Evolutionary conservation across 2,888 invertebrate genomes (phyloP), one percentile per base, ranked within the genome.

Genomic region (Neoaliturus tenellus): DNA sequence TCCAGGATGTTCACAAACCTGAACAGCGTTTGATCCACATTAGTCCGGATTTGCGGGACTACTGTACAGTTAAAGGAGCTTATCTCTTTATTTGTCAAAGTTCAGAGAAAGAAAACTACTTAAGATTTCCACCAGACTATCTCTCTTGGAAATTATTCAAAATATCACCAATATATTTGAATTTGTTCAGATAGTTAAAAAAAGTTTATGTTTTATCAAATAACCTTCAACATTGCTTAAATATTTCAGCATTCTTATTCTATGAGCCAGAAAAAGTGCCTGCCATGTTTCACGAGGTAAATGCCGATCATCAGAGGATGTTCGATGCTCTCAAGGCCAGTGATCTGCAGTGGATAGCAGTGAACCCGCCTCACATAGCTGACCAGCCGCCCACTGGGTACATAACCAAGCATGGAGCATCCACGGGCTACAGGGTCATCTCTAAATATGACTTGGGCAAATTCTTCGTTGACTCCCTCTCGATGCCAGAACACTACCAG

Each of bases 361-460:
- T 96, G 25, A 92, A 95, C 86, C 96, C 97, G 6, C 97, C 97
- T 0, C 97, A 96, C 88, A 97, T 97, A 89, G 41, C 91, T 95
- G 96, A 95, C 89, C 93, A 94, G 86, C 95, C 95, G 0, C 93
- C 93, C 85, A 90, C 92, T 3, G 92, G 92, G 20, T 93, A 95
- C 86, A 91, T 92, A 58, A 91, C 95, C 1, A 92, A 93, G 87
- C 92, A 94, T 31, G 93, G 94, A 85, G 92, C 92, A 81, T 93
- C 94, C 0, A 94, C 96, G 0, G 95, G 95, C 1, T 44, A 39
- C 20, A 92, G 94, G 10, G 90, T 92, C 73, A 93, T 97, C 84
- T 95, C 96, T 17, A 97, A 97, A 89, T 91, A 93, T 89, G 96
- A 96, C 90, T 92, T 97, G 75, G 97, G 95, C 0, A 92, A 93